Conservation (phyloP, 2,888 invertebrate genomes). For the Tetranychus piercei region DNA sequence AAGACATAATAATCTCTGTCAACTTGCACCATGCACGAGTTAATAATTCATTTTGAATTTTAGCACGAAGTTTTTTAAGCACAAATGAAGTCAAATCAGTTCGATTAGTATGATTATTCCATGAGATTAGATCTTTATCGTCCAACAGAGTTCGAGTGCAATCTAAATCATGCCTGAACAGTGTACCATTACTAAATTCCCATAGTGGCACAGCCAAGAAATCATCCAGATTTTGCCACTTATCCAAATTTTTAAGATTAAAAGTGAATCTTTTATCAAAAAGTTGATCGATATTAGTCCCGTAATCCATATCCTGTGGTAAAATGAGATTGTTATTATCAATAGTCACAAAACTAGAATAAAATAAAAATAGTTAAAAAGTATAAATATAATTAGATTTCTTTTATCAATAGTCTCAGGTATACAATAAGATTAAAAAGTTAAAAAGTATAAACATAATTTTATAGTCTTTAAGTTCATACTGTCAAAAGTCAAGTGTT, state of each 20-base stretch:
- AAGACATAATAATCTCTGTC: slow-evolving; percentile 44
- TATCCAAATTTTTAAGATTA: not conserved
- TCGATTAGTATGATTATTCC: slow-evolving; percentile 63
- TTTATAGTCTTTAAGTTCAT: too few species aligned
- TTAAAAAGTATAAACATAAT: too few species aligned
- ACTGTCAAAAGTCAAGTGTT: too few species aligned
- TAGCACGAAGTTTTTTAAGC: slow-evolving; percentile 8
- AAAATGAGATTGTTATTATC: too few species aligned
- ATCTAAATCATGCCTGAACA: slow-evolving; percentile 42
- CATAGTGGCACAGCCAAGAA: not conserved
- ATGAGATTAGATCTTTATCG: slow-evolving; percentile 52
- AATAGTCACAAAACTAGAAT: too few species aligned
- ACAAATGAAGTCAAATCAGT: slow-evolving; percentile 45
- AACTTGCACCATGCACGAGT: slow-evolving; percentile 77
- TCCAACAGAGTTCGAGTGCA: slow-evolving; percentile 55
- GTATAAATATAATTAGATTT: too few species aligned
- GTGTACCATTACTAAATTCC: too few species aligned
- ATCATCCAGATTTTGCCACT: not conserved
- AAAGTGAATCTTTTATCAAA: not conserved
- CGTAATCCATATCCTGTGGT: too few species aligned
- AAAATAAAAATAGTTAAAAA: too few species aligned
- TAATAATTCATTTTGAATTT: slow-evolving; percentile 29
- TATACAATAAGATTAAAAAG: too few species aligned
- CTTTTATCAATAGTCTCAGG: too few species aligned
- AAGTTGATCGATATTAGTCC: too few species aligned